These are phyloP conservation scores for Ichneumoninae sp. DNA, from an alignment of 2,888 invertebrate species.

Conservation along the genomic window DNA sequence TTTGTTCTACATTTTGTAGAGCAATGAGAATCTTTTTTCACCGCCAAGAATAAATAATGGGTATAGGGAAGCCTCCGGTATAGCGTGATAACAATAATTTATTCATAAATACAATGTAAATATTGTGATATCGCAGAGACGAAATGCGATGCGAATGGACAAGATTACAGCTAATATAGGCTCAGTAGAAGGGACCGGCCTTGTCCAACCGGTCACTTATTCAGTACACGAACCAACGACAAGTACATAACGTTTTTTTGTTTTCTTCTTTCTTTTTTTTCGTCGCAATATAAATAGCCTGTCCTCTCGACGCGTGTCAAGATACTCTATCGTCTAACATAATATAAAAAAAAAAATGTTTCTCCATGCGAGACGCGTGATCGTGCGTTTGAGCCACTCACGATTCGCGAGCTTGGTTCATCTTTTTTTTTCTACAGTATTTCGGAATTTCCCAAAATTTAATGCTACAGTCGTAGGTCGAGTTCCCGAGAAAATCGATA, in stretches of 20 bases:
- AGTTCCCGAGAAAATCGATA: constrained; percentile 17
- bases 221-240: constrained; percentile 19
- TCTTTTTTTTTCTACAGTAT: neutral
- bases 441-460: neutral
- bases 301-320: constrained; percentile 32
- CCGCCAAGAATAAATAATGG: neutral
- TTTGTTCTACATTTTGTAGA: no score
- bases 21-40: no score
- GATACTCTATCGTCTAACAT: constrained; percentile 14
- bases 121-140: constrained; percentile 69
- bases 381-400: constrained; percentile 20
- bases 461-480: neutral
- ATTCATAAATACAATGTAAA: constrained; percentile 77
- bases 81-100: constrained; percentile 75
- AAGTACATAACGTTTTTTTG: neutral
- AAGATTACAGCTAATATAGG: constrained; percentile 59
- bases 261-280: constrained; percentile 11
- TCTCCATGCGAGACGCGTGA: constrained; percentile 1
- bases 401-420: neutral
- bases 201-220: constrained; percentile 30
- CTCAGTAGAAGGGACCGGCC: constrained; percentile 49
- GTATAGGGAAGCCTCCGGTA: neutral
- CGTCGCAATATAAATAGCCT: neutral
- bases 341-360: constrained; percentile 18
- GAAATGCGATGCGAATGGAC: constrained; percentile 48